These are phyloP conservation scores for Pseudomugil tenellus DNA, from an alignment of 2,797 vertebrate species.

Conservation along the genomic window DNA sequence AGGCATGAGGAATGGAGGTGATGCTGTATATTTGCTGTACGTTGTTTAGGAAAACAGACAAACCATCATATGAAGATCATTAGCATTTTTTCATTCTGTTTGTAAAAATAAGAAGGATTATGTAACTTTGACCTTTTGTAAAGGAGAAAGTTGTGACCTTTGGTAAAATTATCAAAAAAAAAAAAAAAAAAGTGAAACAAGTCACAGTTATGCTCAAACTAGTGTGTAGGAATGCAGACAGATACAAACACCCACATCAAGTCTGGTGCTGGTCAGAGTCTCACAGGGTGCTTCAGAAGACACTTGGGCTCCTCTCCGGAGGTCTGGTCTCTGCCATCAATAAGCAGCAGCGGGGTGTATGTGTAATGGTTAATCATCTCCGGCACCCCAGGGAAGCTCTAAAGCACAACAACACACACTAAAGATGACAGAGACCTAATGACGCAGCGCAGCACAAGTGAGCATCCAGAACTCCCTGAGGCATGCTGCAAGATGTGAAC, in stretches of 20 bases:
- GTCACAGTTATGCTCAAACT: slow-evolving; percentile 2
- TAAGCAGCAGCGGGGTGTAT: slow-evolving; percentile 85
- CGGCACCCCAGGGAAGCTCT: slow-evolving; percentile 87
- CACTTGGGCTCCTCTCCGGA: slow-evolving; percentile 79
- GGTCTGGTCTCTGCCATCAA: slow-evolving; percentile 83
- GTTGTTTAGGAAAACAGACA: slow-evolving; percentile 5
- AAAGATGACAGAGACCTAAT: slow-evolving; percentile 58
- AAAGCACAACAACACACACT: slow-evolving; percentile 56
- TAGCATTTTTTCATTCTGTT: slow-evolving; percentile 1
- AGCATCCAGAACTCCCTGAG: slow-evolving; percentile 35
- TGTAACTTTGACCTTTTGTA: slow-evolving; percentile 33
- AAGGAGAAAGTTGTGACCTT: slow-evolving; percentile 30
- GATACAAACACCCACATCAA: slow-evolving; percentile 16
- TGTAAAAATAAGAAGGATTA: slow-evolving; percentile 15
- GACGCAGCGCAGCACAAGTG: slow-evolving; percentile 47
- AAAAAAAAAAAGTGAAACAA: neutral
- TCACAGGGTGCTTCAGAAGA: slow-evolving; percentile 80
- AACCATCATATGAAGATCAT: neutral
- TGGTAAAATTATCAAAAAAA: slow-evolving; percentile 12
- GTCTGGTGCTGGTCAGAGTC: slow-evolving; percentile 48
- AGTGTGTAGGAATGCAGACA: slow-evolving; percentile 8
- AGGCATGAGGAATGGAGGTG: slow-evolving; percentile 45
- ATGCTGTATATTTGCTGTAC: slow-evolving; percentile 8
- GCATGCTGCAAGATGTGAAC: slow-evolving; percentile 40
- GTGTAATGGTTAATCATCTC: slow-evolving; percentile 87